Conservation (phyloP, 2,113 vertebrate species). For the Anolis sagrei region DNA sequence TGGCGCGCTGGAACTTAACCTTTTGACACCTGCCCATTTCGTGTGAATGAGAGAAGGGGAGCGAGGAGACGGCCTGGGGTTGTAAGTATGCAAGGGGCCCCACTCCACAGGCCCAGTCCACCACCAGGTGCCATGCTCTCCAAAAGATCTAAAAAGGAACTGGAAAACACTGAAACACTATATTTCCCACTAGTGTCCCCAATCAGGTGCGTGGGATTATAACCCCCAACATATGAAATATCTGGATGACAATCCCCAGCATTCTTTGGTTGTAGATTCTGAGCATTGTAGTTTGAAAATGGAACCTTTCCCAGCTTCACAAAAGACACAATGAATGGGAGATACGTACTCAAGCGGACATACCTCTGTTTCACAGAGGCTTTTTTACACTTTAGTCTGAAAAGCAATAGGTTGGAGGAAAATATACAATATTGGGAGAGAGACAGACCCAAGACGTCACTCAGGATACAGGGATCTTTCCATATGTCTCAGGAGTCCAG, state of each 20-base stretch:
- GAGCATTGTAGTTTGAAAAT: no score
- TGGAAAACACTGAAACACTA: no score
- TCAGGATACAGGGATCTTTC: neutral
- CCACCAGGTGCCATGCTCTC: no score
- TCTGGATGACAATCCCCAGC: neutral
- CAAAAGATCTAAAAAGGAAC: no score
- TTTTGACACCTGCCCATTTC: slow-evolving; percentile 62
- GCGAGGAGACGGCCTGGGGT: neutral
- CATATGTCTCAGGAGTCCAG: no score
- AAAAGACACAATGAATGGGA: no score
- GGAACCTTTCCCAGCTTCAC: no score
- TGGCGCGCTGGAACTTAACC: slow-evolving; percentile 83
- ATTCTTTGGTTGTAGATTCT: no score
- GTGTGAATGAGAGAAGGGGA: slow-evolving; percentile 31
- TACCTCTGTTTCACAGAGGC: no score
- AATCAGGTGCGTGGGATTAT: neutral
- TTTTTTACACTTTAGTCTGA: neutral
- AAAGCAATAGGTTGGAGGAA: neutral
- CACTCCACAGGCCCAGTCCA: neutral
- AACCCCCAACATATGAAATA: neutral
- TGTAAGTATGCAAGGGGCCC: slow-evolving; percentile 4
- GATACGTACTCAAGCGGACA: no score
- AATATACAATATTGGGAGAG: no score
- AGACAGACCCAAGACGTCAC: neutral
- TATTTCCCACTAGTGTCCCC: no score